Evolutionary conservation across 2,888 invertebrate genomes (phyloP), one percentile per base, ranked within the genome.

Genomic region (Falcaria lacertinaria): DNA sequence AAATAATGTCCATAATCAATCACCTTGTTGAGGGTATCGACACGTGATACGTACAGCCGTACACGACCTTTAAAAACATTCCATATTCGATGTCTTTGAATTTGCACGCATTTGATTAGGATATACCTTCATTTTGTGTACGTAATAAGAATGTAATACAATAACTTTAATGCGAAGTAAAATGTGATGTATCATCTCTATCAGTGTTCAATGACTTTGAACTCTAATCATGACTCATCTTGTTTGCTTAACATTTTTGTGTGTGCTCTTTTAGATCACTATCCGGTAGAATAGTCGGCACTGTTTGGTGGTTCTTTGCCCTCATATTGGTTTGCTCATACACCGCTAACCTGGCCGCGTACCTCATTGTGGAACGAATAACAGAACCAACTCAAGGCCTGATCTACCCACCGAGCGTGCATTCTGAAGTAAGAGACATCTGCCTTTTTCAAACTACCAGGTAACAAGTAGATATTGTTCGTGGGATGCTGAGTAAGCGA

Each of bases 291-390:
- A 98, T 99, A 64, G 99, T 99, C 1, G 98, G 98, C 34, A 96
- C 97, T 33, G 98, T 98, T 1, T 99, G 99, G 99, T 99, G 99
- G 98, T 99, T 99, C 85, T 99, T 99, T 87, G 99, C 98, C 0
- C 91, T 99, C 50, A 99, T 99, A 69, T 92, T 99, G 44, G 97
- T 98, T 53, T 98, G 98, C 42, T 98, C 98, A 15, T 99, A 99
- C 81, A 99, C 99, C 36, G 99, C 99, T 47, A 99, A 99, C 84
- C 91, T 99, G 64, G 98, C 98, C 1, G 99, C 99, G 2, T 99
- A 99, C 80, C 92, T 99, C 45, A 99, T 99, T 11, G 95, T 98
- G 45, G 98, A 98, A 81, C 92, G 98, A 57, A 98, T 98, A 94
- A 94, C 97, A 4, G 95, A 97, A 11, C 98, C 98, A 1, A 56